Evolutionary conservation across 2,113 vertebrate genomes (phyloP).

Genomic region (Calonectris borealis): DNA sequence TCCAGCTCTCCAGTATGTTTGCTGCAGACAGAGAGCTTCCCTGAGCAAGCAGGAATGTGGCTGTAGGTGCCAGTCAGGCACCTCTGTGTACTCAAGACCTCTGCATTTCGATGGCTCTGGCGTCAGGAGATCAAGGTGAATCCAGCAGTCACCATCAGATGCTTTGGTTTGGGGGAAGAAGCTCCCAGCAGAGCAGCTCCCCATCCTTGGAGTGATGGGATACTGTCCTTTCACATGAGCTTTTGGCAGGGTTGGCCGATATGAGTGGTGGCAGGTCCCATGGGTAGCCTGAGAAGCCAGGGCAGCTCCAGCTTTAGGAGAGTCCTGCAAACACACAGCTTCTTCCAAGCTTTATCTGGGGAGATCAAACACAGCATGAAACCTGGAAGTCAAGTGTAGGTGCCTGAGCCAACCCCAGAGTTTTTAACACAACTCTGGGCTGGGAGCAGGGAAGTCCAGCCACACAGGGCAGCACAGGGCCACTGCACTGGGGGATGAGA

Average conservation of each 20-base stretch:
- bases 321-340: neutral
- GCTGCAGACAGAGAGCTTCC: neutral
- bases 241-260: neutral
- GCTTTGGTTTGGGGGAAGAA: neutral
- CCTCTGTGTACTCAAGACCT: neutral
- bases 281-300: neutral
- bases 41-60: accelerated
- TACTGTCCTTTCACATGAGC: neutral
- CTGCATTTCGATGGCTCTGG: neutral
- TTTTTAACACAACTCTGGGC: neutral
- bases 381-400: neutral
- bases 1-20: neutral
- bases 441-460: neutral
- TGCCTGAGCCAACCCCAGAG: neutral
- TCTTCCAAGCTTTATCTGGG: neutral
- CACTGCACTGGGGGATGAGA: neutral
- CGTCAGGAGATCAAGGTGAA: accelerated
- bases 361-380: neutral
- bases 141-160: neutral
- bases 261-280: neutral
- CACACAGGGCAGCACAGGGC: neutral
- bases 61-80: no score
- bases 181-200: neutral
- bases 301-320: neutral
- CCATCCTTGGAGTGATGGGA: accelerated